phyloP scores from a whole-genome alignment of 2,797 vertebrate genomes.

The Platalea minor region DNA sequence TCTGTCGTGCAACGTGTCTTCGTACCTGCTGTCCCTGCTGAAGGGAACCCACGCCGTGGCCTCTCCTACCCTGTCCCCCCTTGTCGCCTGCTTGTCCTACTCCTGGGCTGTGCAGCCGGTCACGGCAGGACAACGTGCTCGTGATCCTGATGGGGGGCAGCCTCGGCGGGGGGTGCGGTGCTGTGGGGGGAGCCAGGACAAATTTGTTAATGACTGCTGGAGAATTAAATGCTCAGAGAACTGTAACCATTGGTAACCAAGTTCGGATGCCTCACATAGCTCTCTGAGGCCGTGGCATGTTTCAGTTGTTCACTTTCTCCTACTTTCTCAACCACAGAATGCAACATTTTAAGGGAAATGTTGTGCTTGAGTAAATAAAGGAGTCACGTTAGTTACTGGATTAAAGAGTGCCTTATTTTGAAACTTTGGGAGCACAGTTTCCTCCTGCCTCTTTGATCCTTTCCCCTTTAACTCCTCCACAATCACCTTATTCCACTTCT shows the following conservation, averaged over 20 bases:
- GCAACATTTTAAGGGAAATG: neutral
- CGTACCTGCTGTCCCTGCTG: accelerated
- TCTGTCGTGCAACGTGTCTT: accelerated
- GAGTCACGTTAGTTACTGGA: neutral
- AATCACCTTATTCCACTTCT: neutral
- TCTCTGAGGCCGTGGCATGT: neutral
- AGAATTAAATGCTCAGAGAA: accelerated
- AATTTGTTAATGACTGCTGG: neutral
- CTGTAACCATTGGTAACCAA: neutral
- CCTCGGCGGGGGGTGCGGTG: accelerated
- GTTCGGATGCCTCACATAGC: neutral
- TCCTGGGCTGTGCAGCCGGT: accelerated
- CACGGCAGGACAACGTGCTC: accelerated
- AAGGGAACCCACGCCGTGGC: accelerated
- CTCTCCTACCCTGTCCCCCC: neutral
- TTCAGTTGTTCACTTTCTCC: slow-evolving; percentile 6
- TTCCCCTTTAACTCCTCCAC: neutral
- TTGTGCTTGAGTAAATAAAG: neutral
- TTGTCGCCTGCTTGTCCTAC: neutral
- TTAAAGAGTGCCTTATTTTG: neutral
- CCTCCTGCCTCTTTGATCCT: neutral
- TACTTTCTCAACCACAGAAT: neutral
- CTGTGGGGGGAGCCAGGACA: neutral
- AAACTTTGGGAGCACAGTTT: neutral
- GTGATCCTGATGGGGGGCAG: accelerated